Evolutionary conservation across 2,797 vertebrate genomes (phyloP).

Genomic region (Myripristis murdjan): DNA sequence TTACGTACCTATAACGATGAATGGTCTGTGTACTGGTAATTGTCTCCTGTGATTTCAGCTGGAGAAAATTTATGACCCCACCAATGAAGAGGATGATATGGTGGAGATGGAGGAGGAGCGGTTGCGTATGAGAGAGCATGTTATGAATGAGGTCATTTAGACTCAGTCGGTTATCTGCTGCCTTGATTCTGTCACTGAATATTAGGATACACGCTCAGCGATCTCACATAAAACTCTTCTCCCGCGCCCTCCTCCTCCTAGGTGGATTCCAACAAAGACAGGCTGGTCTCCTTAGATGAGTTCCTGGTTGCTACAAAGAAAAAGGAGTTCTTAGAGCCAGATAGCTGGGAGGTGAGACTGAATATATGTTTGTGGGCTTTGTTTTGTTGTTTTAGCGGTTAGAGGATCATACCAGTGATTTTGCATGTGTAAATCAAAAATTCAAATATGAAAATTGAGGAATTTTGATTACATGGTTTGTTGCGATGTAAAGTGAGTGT

Average conservation of each 20-base stretch:
- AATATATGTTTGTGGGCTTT: neutral
- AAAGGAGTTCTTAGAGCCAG: conserved; percentile 96
- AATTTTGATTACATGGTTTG: too few relatives aligned
- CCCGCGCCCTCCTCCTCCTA: conserved; percentile 53
- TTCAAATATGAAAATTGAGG: too few relatives aligned
- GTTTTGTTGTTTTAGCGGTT: too few relatives aligned
- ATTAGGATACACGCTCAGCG: neutral
- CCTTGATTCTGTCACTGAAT: neutral
- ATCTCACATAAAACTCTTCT: neutral
- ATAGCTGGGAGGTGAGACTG: conserved; percentile 95
- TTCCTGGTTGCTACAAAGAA: conserved; percentile 94
- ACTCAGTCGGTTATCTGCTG: neutral
- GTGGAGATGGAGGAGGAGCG: conserved; percentile 99
- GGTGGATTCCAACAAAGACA: conserved; percentile 95
- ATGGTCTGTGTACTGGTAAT: conserved; percentile 10
- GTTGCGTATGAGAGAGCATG: conserved; percentile 97
- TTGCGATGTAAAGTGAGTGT: too few relatives aligned
- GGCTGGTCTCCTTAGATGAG: conserved; percentile 93
- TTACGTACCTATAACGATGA: neutral
- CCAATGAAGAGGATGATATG: conserved; percentile 98
- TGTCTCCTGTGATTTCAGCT: conserved; percentile 81
- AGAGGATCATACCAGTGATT: too few relatives aligned
- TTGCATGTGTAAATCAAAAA: too few relatives aligned
- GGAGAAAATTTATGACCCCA: conserved; percentile 97
- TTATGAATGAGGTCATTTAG: conserved; percentile 94